Conservation (phyloP, 2,113 vertebrate species). For the Lepus americanus region DNA sequence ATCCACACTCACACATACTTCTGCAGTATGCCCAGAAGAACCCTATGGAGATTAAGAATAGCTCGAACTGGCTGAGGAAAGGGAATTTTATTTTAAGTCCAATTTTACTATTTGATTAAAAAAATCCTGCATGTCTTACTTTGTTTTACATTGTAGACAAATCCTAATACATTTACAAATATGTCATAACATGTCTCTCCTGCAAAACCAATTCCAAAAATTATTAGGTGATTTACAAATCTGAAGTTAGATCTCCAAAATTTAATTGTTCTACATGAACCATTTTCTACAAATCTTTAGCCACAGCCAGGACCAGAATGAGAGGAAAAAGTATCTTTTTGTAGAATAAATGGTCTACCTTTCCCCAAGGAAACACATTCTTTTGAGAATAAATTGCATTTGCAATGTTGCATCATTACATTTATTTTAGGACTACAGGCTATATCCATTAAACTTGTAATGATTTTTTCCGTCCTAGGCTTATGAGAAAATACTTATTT, state of each 20-base stretch:
- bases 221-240: slow-evolving; percentile 32
- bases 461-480: background rate
- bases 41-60: background rate
- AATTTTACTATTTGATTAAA: background rate
- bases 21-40: background rate
- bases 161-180: no score
- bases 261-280: slow-evolving; percentile 50
- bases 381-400: slow-evolving; percentile 73
- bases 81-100: background rate
- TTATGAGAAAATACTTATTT: slow-evolving; percentile 73
- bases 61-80: background rate
- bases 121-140: background rate
- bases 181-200: background rate
- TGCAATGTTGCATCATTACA: slow-evolving; percentile 68
- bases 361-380: slow-evolving; percentile 54
- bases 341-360: slow-evolving; percentile 28
- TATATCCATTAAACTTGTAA: slow-evolving; percentile 76
- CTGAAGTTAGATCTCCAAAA: slow-evolving; percentile 30
- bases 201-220: slow-evolving; percentile 16
- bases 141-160: background rate
- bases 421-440: slow-evolving; percentile 74
- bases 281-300: slow-evolving; percentile 51
- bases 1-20: background rate
- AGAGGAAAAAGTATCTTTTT: slow-evolving; percentile 52
- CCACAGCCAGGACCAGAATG: slow-evolving; percentile 12